Conservation (phyloP, 2,113 vertebrate species). For the Alethe diademata region DNA sequence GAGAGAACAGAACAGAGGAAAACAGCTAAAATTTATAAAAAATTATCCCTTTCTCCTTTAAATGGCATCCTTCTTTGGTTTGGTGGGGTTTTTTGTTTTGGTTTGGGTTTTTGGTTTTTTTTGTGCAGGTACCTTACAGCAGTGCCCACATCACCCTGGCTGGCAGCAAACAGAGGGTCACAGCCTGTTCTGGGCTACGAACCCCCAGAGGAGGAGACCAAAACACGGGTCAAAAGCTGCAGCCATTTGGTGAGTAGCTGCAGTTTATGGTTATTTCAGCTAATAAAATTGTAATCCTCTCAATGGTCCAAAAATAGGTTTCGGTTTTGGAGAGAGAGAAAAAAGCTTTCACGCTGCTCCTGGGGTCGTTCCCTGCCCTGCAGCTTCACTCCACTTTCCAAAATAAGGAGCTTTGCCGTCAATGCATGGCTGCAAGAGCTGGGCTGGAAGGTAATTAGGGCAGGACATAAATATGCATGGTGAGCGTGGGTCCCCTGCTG, state of each 20-base stretch:
- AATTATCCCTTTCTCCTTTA: background rate
- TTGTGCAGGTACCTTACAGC: background rate
- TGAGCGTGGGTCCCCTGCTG: background rate
- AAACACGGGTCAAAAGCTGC: background rate
- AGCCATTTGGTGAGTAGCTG: background rate
- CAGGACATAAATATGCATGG: background rate
- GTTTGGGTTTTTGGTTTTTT: background rate
- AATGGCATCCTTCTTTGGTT: background rate
- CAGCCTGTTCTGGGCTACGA: background rate
- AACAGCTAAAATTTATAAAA: background rate
- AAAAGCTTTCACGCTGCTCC: background rate
- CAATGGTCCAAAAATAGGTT: background rate
- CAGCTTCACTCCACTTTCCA: background rate
- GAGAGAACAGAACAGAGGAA: background rate
- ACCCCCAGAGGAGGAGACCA: background rate
- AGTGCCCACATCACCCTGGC: fast-evolving
- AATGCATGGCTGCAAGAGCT: background rate
- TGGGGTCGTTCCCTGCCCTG: background rate
- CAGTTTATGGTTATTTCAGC: background rate
- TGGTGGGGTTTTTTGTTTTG: background rate
- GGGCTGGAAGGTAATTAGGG: background rate
- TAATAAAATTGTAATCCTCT: background rate
- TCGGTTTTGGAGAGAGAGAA: background rate
- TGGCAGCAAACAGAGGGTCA: background rate
- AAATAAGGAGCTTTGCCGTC: background rate